Base-by-base conservation (phyloP, 2,888 invertebrate genomes). In the Helleia helle region DNA sequence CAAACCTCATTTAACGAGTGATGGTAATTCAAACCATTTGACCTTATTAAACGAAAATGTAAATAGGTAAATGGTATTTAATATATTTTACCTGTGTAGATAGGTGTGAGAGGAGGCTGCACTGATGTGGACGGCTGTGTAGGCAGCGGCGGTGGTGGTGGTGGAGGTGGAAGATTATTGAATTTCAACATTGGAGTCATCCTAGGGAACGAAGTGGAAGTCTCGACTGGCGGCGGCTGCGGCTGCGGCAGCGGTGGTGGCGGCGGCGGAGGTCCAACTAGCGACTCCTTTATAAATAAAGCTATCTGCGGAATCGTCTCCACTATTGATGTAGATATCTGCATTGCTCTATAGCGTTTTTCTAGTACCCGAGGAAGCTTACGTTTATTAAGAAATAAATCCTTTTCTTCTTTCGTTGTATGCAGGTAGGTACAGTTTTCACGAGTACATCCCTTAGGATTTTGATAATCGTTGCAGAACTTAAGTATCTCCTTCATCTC, bases 391-490 rank as follows among this genome's bases (percentile, higher is more conserved):
- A 64, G 41, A 52, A 80, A 81, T 3, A 67, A 49, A 37, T 54
- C 65, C 40, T 79, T 59, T 17, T 83, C 80, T 22, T 77, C 75
- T 26, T 64, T 64, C 0, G 70, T 62, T 0, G 71, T 55, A 31
- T 80, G 81, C 3, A 81, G 52, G 48, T 70, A 83, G 0, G 65
- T 68, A 43, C 83, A 81, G 38, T 66, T 65, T 17, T 65, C 60
- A 27, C 76, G 55, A 1, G 46, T 54, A 42, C 83, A 83, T 3
- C 71, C 71, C 5, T 63, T 54, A 34, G 64, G 59, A 42, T 83
- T 83, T 52, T 83, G 83, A 47, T 58, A 70, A 42, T 83, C 71
- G 53, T 77, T 77, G 38, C 83, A 83, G 44, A 83, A 81, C 39
- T 64, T 66, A 2, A 83, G 47, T 7, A 69, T 70, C 1, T 58